Conservation (phyloP, 2,888 invertebrate species). For the Harpalus rufipes region DNA sequence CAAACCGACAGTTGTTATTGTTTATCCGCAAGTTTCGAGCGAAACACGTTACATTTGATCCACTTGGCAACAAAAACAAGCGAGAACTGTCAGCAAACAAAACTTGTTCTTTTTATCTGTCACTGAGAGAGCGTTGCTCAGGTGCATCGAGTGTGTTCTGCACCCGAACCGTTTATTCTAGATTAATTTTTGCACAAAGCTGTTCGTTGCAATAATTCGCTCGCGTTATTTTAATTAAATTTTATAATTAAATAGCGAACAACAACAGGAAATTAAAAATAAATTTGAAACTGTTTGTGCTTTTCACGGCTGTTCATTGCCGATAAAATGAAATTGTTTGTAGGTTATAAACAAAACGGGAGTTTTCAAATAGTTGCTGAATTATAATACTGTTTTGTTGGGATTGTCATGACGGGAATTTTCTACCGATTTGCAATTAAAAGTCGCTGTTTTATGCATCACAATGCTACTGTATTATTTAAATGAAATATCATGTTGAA, state of each 20-base stretch:
- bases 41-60: slow-evolving; percentile 34
- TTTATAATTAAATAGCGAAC: slow-evolving; percentile 51
- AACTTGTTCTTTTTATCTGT: slow-evolving; percentile 39
- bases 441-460: neutral
- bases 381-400: slow-evolving; percentile 34
- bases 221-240: slow-evolving; percentile 56
- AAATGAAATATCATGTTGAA: too few relatives aligned
- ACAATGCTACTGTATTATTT: neutral
- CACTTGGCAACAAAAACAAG: slow-evolving; percentile 42
- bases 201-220: slow-evolving; percentile 42
- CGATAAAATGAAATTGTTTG: slow-evolving; percentile 46
- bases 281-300: slow-evolving; percentile 33
- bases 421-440: slow-evolving; percentile 7
- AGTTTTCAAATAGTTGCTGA: slow-evolving; percentile 26
- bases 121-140: slow-evolving; percentile 13
- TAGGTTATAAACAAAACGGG: slow-evolving; percentile 25
- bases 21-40: slow-evolving; percentile 25
- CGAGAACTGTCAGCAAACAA: slow-evolving; percentile 36
- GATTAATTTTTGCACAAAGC: slow-evolving; percentile 53
- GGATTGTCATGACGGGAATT: neutral
- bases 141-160: neutral
- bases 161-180: neutral
- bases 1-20: slow-evolving; percentile 9
- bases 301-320: slow-evolving; percentile 33
- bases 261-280: slow-evolving; percentile 51